Evolutionary conservation across 2,888 invertebrate genomes (phyloP).

Genomic region (Pterostichus madidus): DNA sequence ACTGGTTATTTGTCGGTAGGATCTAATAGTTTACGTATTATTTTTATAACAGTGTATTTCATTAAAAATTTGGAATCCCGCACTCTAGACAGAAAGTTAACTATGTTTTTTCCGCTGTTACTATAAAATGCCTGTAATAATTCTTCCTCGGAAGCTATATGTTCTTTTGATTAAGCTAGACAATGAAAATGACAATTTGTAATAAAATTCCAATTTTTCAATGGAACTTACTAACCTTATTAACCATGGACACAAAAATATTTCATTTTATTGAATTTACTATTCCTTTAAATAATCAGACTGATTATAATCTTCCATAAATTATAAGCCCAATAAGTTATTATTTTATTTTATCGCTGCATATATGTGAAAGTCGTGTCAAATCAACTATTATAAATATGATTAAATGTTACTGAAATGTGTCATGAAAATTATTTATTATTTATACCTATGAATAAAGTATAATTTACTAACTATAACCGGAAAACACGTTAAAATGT

Average conservation of each 20-base stretch:
- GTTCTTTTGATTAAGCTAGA: conserved; percentile 41
- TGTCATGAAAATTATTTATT: conserved; percentile 52
- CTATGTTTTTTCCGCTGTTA: conserved; percentile 34
- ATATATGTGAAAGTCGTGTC: conserved; percentile 4
- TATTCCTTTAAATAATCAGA: conserved; percentile 30
- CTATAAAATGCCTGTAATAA: conserved; percentile 35
- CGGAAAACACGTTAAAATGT: conserved; percentile 53
- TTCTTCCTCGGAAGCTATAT: conserved; percentile 23
- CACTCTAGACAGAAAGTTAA: conserved; percentile 31
- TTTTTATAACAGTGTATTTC: conserved; percentile 58
- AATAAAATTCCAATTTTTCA: conserved; percentile 57
- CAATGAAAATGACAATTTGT: not conserved
- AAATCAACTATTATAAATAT: conserved; percentile 35
- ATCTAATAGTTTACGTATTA: conserved; percentile 33
- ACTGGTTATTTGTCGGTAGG: not conserved
- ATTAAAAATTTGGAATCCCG: conserved; percentile 59
- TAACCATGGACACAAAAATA: conserved; percentile 19
- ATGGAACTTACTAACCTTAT: conserved; percentile 59
- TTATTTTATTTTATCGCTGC: not conserved
- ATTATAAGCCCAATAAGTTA: conserved; percentile 31
- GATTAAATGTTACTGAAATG: conserved; percentile 52
- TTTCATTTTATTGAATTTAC: conserved; percentile 13
- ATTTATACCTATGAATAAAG: conserved; percentile 4
- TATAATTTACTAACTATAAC: conserved; percentile 20
- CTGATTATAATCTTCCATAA: conserved; percentile 63